Percentiles rank a stretch among this genome's conserved stretches.
Conservation (phyloP, 2,797 vertebrate genomes). For the Cygnus olor region DNA sequence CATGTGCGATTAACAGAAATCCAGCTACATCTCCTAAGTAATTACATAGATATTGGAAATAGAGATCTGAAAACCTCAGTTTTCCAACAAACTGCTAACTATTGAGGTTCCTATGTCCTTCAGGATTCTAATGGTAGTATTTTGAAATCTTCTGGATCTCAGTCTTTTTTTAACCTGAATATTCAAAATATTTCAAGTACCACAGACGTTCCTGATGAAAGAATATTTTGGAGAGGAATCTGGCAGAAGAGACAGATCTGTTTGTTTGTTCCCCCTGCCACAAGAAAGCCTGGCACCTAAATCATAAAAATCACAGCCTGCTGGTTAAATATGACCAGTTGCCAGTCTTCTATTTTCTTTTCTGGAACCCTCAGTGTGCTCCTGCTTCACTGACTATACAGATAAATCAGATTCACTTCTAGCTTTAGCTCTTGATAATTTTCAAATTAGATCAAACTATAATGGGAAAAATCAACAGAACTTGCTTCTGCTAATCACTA, state of each 20-base stretch:
- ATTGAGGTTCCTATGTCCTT: not conserved
- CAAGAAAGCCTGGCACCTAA: not conserved
- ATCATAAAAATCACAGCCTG: not conserved
- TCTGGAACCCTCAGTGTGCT: not conserved
- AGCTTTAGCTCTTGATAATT: not conserved
- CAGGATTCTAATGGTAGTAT: not conserved
- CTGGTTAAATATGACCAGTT: not conserved
- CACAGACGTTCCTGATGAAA: not conserved
- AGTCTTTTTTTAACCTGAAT: not conserved
- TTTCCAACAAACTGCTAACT: not conserved
- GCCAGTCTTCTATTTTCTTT: not conserved
- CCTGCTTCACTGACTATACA: not conserved
- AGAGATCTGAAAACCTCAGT: not conserved
- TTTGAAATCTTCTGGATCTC: not conserved
- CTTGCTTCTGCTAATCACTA: not conserved
- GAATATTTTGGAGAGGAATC: not conserved
- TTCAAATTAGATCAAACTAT: not conserved
- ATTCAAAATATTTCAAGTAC: not conserved
- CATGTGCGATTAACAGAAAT: not conserved
- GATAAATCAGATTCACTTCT: not conserved
- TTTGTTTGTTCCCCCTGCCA: not conserved
- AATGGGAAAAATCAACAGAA: not conserved
- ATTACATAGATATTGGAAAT: not conserved
- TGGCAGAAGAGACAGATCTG: not conserved
- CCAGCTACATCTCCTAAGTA: not conserved